A percentile compares a stretch with the other conserved stretches of the same genome.
Evolutionary conservation across 2,888 invertebrate species (phyloP).

Genomic region (Sinelater perroti): DNA sequence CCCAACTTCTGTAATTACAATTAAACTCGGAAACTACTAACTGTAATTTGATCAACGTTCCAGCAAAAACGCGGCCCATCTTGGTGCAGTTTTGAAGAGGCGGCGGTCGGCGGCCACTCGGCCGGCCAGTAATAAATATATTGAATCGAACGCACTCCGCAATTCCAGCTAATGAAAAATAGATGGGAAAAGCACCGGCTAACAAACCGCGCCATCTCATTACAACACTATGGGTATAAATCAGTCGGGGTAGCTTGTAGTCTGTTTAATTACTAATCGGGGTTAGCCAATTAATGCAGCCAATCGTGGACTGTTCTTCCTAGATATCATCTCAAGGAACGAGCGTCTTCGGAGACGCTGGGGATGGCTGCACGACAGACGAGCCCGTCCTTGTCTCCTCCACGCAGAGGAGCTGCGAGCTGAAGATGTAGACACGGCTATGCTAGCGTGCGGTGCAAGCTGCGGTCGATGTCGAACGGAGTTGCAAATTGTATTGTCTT

Average conservation of each 20-base stretch:
- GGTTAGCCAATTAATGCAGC: conserved; percentile 55
- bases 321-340: conserved; percentile 45
- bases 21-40: conserved; percentile 10
- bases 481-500: conserved; percentile 48
- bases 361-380: conserved; percentile 6
- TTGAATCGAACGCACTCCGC: too few relatives aligned
- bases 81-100: too few relatives aligned
- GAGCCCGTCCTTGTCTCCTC: conserved; percentile 15
- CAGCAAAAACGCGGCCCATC: conserved; percentile 1
- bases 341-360: conserved; percentile 26
- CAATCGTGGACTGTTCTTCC: conserved; percentile 50
- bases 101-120: too few relatives aligned
- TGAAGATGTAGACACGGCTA: conserved; percentile 14
- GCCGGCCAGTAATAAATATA: too few relatives aligned
- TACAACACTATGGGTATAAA: conserved; percentile 35
- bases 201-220: conserved; percentile 30
- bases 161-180: not conserved
- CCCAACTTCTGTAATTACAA: conserved; percentile 6
- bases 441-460: conserved; percentile 27
- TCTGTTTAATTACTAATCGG: conserved; percentile 56
- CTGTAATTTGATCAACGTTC: conserved; percentile 10
- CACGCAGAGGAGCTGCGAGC: not conserved
- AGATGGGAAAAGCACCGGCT: not conserved
- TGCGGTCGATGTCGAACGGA: conserved; percentile 39
- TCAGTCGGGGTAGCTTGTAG: conserved; percentile 42